Percentiles rank a stretch among this genome's conserved stretches.
Evolutionary conservation across 2,888 invertebrate genomes (phyloP).

Genomic region (Drosophila algonquin): DNA sequence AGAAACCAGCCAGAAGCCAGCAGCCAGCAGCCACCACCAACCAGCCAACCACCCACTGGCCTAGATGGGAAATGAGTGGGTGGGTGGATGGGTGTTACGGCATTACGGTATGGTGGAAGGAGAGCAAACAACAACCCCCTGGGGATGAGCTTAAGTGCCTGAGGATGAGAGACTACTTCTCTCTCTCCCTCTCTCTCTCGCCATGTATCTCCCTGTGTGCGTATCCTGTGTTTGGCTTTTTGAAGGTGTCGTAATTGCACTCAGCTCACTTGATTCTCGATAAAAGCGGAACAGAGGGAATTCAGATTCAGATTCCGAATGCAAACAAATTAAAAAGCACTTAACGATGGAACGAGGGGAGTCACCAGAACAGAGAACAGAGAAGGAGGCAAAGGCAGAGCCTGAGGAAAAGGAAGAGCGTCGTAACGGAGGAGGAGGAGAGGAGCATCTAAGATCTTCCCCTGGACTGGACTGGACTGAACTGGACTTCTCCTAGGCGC

Average conservation of each 20-base stretch:
- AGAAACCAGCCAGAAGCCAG: neutral
- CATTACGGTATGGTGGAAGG: neutral
- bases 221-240: constrained; percentile 55
- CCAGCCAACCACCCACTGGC: constrained; percentile 1
- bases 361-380: neutral
- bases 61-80: neutral
- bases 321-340: constrained; percentile 79
- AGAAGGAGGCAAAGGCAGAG: neutral
- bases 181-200: too few relatives aligned
- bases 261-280: constrained; percentile 67
- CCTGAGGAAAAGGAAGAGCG: neutral
- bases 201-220: neutral
- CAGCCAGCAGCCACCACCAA: constrained; percentile 5
- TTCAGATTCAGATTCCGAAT: constrained; percentile 39
- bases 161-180: constrained; percentile 12
- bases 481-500: constrained; percentile 52
- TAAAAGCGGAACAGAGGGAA: constrained; percentile 59
- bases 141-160: constrained; percentile 71
- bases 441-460: neutral
- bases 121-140: constrained; percentile 50
- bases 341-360: constrained; percentile 55
- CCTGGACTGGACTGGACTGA: neutral
- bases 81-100: constrained; percentile 10
- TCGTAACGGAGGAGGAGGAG: constrained; percentile 3
- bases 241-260: constrained; percentile 82